Conservation (phyloP, 2,888 invertebrate species). For the Litoditis marina region DNA sequence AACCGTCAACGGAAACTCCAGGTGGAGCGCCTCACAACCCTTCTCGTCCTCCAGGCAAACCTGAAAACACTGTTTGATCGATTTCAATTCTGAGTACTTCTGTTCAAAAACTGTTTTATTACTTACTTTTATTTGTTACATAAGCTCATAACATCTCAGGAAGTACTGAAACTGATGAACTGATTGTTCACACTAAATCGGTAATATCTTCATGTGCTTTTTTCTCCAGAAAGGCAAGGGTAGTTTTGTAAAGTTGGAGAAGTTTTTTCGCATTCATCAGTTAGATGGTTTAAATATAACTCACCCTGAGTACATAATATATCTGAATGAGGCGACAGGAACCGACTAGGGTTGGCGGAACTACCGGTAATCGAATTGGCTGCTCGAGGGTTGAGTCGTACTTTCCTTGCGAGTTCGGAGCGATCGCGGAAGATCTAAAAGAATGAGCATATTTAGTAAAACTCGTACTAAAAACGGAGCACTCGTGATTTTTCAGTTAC, state of each 20-base stretch:
- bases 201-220: too few relatives aligned
- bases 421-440: slow-evolving; percentile 49
- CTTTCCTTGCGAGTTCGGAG: slow-evolving; percentile 65
- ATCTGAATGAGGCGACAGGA: slow-evolving; percentile 74
- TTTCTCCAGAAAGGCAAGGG: too few relatives aligned
- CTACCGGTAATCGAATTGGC: slow-evolving; percentile 72
- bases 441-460: too few relatives aligned
- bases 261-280: too few relatives aligned
- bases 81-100: too few relatives aligned
- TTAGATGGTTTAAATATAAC: too few relatives aligned
- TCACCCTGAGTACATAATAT: slow-evolving; percentile 74
- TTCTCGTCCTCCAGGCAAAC: slow-evolving; percentile 73
- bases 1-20: slow-evolving; percentile 75
- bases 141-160: too few relatives aligned
- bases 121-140: too few relatives aligned
- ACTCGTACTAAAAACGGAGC: background rate
- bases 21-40: slow-evolving; percentile 72
- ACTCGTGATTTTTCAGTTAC: too few relatives aligned
- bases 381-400: slow-evolving; percentile 68
- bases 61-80: slow-evolving; percentile 62
- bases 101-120: too few relatives aligned
- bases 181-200: background rate
- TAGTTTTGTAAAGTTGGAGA: too few relatives aligned
- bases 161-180: slow-evolving; percentile 4
- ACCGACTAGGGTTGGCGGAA: slow-evolving; percentile 75